Conservation (phyloP, 2,888 invertebrate species). For the Glaucopsyche alexis region DNA sequence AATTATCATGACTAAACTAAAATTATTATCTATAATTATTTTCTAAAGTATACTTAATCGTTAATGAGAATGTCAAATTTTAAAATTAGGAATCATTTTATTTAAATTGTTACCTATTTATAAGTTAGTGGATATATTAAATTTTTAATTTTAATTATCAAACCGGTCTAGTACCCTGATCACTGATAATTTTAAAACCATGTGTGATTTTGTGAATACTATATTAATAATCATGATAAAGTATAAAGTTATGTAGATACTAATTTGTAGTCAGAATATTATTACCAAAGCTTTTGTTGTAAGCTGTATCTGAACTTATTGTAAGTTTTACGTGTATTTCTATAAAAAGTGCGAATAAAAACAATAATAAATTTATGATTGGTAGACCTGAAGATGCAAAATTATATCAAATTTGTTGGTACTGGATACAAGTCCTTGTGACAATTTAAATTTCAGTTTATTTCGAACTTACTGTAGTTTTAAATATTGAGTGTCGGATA, state of each 20-base stretch:
- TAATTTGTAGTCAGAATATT: constrained; percentile 12
- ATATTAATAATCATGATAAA: not conserved
- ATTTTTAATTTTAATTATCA: not conserved
- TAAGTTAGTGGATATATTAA: not conserved
- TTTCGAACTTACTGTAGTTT: too few species aligned
- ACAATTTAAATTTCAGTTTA: not conserved
- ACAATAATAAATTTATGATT: not conserved
- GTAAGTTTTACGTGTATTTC: not conserved
- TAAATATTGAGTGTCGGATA: too few species aligned
- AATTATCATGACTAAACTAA: not conserved
- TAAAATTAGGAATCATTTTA: not conserved
- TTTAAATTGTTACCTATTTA: constrained; percentile 1
- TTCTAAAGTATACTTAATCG: too few species aligned
- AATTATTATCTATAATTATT: not conserved
- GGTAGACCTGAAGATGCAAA: not conserved
- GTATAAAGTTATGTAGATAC: not conserved
- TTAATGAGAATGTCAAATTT: not conserved
- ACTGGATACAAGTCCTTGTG: not conserved
- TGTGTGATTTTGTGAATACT: constrained; percentile 3
- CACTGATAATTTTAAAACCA: too few species aligned
- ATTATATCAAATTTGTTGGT: not conserved
- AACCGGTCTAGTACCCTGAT: too few species aligned
- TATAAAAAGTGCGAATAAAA: not conserved
- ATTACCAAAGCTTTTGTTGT: constrained; percentile 26
- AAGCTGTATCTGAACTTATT: constrained; percentile 1